Base-by-base conservation (phyloP, 2,797 vertebrate species). In the Bradypodion ventrale region DNA sequence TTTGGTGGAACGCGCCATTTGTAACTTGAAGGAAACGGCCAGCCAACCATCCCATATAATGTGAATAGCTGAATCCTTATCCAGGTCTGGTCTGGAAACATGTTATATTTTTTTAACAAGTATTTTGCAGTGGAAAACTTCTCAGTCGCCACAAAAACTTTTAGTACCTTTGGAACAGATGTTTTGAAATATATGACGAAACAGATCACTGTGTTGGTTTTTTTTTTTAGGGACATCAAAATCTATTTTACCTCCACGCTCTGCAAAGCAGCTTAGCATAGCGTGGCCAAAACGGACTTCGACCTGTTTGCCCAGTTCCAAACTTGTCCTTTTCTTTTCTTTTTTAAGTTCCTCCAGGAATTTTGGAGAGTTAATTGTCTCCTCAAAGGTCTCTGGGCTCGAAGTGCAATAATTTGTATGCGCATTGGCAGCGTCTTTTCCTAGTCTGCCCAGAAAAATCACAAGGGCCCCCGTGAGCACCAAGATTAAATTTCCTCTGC, bases 21-120 rank as follows among this genome's bases (percentile, higher is more conserved):
- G 75, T 84, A 88, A 90, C 84, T 75, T 86, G 77, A 88, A 94
- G 90, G 90, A 93, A 90, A 90, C 29, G 87, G 92, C 94, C 94
- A 92, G 92, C 94, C 94, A 92, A 91, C 87, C 49, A 86, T 90
- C 76, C 79, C 93, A 84, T 85, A 85, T 37, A 90, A 93, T 91
- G 91, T 85, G 86, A 92, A 88, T 84, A 92, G 88, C 44, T 86
- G 83, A 89, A 90, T 85, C 29, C 32, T 87, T 89, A 90, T 90
- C 91, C 85, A 85, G 89, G 87, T 87, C 92, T 92, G 82, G 68
- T 85, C 92, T 91, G 90, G 88, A 90, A 89, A 90, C 5, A 0
- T 91, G 89, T 91, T 90, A 75, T 83, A 91, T 87, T 95, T 94
- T 87, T 95, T 94, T 94, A 94, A 94, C 92, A 94, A 93, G 91